Base-by-base conservation (phyloP, 2,797 vertebrate genomes). In the Dicrostonyx torquatus region DNA sequence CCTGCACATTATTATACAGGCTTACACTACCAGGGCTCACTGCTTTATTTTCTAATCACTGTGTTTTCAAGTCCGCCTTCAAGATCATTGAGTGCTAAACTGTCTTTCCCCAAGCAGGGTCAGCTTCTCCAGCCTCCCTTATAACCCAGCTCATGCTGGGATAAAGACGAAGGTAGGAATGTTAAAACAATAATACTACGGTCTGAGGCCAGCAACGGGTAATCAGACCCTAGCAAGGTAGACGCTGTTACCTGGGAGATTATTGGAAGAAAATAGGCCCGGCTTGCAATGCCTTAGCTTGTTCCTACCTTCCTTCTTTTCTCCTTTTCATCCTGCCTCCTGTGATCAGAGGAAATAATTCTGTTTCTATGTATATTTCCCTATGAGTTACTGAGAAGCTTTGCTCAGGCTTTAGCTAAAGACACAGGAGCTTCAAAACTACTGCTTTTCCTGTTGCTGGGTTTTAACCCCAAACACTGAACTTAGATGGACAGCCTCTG, bases 101-200 rank as follows among this genome's bases (percentile, higher is more conserved):
- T 98, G 96, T 97, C 97, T 98, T 98, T 98, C 97, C 98, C 96
- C 97, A 98, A 97, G 97, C 95, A 98, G 98, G 98, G 98, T 98
- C 98, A 98, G 96, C 97, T 97, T 98, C 97, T 93, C 87, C 0
- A 7, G 97, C 96, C 97, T 98, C 97, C 97, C 95, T 62, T 97
- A 96, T 62, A 97, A 94, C 94, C 93, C 76, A 91, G 84, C 88
- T 98, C 98, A 98, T 13, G 94, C 98, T 98, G 98, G 93, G 98
- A 98, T 98, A 98, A 98, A 98, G 98, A 98, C 94, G 94, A 98
- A 98, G 97, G 97, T 90, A 98, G 97, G 96, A 97, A 98, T 97
- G 97, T 98, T 98, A 98, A 98, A 98, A 98, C 98, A 98, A 98
- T 98, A 98, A 98, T 98, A 97, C 97, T 98, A 96, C 98, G 97